Base-by-base conservation (phyloP, 2,113 vertebrate genomes). In the Nothocercus nigrocapillus region DNA sequence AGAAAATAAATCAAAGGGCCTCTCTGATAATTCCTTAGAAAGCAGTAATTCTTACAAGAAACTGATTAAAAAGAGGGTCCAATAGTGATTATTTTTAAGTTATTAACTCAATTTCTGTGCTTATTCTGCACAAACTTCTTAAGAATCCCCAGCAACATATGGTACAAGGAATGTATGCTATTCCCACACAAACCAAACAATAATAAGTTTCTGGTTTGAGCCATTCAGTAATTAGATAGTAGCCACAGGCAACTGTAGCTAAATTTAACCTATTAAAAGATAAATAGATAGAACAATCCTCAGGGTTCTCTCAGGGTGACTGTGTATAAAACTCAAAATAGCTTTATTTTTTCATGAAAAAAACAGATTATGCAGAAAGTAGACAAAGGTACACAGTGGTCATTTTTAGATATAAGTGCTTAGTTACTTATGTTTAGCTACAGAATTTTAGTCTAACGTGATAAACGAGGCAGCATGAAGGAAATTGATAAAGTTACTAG, bases 231-330 rank as follows among this genome's bases (percentile, higher is more conserved):
- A 96, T 97, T 96, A 96, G 94, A 91, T 89, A 83, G 91, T 86
- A 51, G 80, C 56, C 94, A 80, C n/a, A 93, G 87, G 84, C 51
- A 94, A 80, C 59, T 61, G 77, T 49, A 96, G 78, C 78, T 96
- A 95, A 97, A 97, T 88, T 96, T 97, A 96, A 85, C 87, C 73
- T 89, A 92, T 92, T 78, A 89, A 95, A 96, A 97, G 45, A 94
- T 70, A 94, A 14, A 83, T 54, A 90, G 56, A 96, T 86, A 90
- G 90, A 95, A 80, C 40, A 88, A 82, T 32, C 85, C 24, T 92
- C 73, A 62, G 20, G 73, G 53, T 54, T 69, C 77, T 85, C 94
- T 94, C 88, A 96, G 88, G 74, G 63, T 74, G 56, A 34, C 4
- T 93, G 25, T 45, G 15, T 56, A 89, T 93, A 96, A 96, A 95